These are phyloP conservation scores for Alouatta palliata DNA, from an alignment of 2,113 vertebrate genomes.

Conservation along the genomic window DNA sequence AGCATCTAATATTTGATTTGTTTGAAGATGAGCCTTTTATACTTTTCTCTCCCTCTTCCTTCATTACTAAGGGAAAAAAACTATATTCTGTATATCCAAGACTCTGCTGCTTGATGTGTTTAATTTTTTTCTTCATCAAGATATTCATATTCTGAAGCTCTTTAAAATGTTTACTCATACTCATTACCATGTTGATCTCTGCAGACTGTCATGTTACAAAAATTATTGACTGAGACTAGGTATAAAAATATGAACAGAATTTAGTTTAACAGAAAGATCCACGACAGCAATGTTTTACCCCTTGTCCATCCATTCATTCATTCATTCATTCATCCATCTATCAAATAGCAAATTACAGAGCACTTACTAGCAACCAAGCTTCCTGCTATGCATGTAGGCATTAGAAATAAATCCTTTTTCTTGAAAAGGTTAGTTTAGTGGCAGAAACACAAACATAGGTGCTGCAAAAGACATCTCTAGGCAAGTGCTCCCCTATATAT, in stretches of 20 bases:
- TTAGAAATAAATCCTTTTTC: not conserved
- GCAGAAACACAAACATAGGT: not conserved
- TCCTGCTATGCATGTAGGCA: not conserved
- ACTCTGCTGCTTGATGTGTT: not conserved
- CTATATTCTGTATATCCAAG: not conserved
- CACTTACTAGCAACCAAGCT: not conserved
- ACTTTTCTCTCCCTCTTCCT: not conserved
- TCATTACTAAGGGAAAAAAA: slow-evolving; percentile 14
- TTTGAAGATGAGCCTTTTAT: slow-evolving; percentile 49
- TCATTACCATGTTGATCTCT: not conserved
- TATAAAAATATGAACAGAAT: not conserved
- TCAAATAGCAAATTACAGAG: not conserved
- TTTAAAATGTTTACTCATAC: not conserved
- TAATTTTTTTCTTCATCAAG: not conserved
- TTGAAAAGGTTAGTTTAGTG: not conserved
- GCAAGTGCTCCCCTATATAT: not conserved
- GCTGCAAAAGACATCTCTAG: not conserved
- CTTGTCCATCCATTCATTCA: not conserved
- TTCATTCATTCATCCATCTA: not conserved
- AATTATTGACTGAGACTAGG: not conserved
- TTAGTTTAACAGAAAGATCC: not conserved
- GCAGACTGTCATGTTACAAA: not conserved
- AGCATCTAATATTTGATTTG: slow-evolving; percentile 63
- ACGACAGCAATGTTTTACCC: not conserved
- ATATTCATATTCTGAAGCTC: not conserved